Base-by-base conservation (phyloP, 2,113 vertebrate species). In the Trogon surrucura region DNA sequence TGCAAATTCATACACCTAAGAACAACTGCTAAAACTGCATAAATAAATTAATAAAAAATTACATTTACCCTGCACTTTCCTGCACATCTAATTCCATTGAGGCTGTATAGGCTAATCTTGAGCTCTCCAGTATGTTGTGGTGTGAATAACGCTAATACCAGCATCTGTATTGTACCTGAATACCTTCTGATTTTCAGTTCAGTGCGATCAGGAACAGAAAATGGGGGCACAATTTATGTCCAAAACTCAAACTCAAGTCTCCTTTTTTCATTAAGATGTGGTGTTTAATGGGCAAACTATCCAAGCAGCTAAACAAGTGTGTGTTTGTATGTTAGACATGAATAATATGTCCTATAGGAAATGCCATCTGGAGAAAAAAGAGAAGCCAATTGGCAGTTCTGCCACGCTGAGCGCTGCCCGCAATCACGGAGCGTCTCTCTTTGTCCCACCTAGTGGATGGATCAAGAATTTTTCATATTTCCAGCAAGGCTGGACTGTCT, bases 361-460 rank as follows among this genome's bases (percentile, higher is more conserved):
- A 62, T 51, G 41, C 70, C 36, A 36, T 72, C 48, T 89, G 81
- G 54, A 78, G 65, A 16, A 44, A 66, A 73, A 30, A 53, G n/a
- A 2, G 2, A 56, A 61, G 41, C 23, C 64, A 71, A 3, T 0
- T 29, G 75, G 13, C 10, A 16, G 41, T 38, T 56, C 53, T 20
- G 22, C 6, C 2, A 29, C 13, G 67, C 32, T 12, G 38, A 57
- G 38, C 6, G 34, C 32, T 27, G 13, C 25, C 53, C 9, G 5
- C 26, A 3, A 3, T 5, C 48, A 12, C 12, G 7, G 10, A 45
- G 45, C 1, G 4, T 1, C 0, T 21, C 22, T 75, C 67, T 66
- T 29, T 45, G 44, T 60, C 78, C 51, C 0, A 2, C 81, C 45
- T 25, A 29, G 9, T 51, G 41, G 10, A 51, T 54, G 47, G n/a